Evolutionary conservation across 2,888 invertebrate genomes (phyloP).

Genomic region (Drosophila bunnanda): DNA sequence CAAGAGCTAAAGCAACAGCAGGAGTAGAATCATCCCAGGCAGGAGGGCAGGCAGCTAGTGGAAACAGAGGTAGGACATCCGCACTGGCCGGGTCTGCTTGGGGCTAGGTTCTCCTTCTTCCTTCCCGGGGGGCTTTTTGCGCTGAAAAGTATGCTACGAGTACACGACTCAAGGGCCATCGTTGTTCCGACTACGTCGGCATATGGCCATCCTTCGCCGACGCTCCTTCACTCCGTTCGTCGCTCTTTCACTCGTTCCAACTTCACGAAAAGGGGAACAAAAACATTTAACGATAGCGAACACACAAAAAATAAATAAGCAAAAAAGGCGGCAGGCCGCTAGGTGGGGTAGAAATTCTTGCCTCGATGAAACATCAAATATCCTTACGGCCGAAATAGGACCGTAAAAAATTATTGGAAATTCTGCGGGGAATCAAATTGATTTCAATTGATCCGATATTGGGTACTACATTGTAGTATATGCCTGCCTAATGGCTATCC

Average conservation of each 20-base stretch:
- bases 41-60: conserved; percentile 1
- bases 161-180: conserved; percentile 67
- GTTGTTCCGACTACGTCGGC: conserved; percentile 51
- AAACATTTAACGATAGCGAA: conserved; percentile 71
- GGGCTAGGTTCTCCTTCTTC: conserved; percentile 19
- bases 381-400: conserved; percentile 39
- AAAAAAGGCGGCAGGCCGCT: not conserved
- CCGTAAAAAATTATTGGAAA: conserved; percentile 32
- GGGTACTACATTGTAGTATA: conserved; percentile 27
- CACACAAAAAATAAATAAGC: conserved; percentile 41
- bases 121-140: conserved; percentile 66
- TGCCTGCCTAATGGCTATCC: conserved; percentile 16
- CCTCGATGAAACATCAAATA: conserved; percentile 47
- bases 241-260: not conserved
- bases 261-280: conserved; percentile 49
- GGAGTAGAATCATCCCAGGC: conserved; percentile 20
- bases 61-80: conserved; percentile 32
- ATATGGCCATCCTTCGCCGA: conserved; percentile 48
- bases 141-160: conserved; percentile 72
- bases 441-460: conserved; percentile 33
- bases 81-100: conserved; percentile 41
- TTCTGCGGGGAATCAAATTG: conserved; percentile 26
- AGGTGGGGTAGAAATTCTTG: conserved; percentile 4
- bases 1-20: conserved; percentile 22
- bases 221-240: conserved; percentile 43